These are phyloP conservation scores for Nyleta sp. DNA, from an alignment of 2,888 invertebrate genomes.

Conservation along the genomic window DNA sequence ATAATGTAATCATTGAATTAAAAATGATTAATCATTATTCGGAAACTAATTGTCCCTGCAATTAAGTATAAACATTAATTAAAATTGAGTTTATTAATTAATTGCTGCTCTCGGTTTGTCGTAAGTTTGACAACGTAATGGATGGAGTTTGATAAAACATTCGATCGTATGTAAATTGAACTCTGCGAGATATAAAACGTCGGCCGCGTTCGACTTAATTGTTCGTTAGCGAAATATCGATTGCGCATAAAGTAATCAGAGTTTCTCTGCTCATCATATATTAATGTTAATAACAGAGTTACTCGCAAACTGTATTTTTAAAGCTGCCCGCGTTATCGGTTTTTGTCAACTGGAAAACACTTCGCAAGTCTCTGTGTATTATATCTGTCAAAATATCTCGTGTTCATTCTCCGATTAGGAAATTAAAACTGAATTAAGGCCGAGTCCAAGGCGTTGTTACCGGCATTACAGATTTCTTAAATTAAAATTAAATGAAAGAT, in stretches of 20 bases:
- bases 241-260: conserved; percentile 7
- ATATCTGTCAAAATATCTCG: conserved; percentile 1
- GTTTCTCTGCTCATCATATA: conserved; percentile 1
- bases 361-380: not conserved
- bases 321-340: conserved; percentile 9
- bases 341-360: conserved; percentile 7
- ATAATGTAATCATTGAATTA: too few species aligned
- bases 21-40: too few species aligned
- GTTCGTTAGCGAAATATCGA: conserved; percentile 19
- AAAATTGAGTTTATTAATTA: too few species aligned
- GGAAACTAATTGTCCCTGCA: too few species aligned
- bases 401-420: conserved; percentile 7
- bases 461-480: too few species aligned
- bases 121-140: too few species aligned
- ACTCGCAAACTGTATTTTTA: not conserved
- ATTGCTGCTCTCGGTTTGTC: too few species aligned
- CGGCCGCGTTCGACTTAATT: not conserved
- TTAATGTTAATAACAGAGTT: conserved; percentile 16
- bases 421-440: conserved; percentile 1
- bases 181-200: not conserved
- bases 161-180: not conserved
- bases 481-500: too few species aligned
- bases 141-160: not conserved
- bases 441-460: too few species aligned
- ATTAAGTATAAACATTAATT: too few species aligned